Conservation (phyloP, 2,113 vertebrate species). For the Arizona elegans region DNA sequence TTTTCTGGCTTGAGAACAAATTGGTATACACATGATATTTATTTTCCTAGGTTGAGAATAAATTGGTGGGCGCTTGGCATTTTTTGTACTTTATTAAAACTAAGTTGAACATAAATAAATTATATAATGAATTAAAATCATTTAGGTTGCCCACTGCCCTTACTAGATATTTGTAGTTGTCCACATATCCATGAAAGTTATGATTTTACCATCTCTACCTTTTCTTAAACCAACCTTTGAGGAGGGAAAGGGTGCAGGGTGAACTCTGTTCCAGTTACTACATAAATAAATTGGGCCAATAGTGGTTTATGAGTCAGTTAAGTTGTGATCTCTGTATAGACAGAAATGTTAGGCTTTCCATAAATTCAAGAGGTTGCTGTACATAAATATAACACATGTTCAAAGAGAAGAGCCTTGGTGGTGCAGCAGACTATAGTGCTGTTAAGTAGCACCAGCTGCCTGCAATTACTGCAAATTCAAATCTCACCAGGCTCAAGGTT, state of each 20-base stretch:
- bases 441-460: too few species aligned
- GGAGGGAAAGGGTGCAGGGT: background rate
- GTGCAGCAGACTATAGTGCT: too few species aligned
- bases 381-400: background rate
- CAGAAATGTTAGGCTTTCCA: background rate
- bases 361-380: background rate
- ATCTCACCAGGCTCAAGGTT: too few species aligned
- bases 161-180: background rate
- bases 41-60: background rate
- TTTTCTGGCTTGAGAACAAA: constrained; percentile 30
- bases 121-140: background rate
- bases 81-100: constrained; percentile 13
- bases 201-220: background rate
- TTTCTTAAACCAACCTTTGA: background rate
- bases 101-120: background rate
- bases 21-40: constrained; percentile 23
- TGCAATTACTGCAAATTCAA: too few species aligned
- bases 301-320: background rate
- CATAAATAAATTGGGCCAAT: background rate
- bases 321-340: background rate
- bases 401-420: background rate
- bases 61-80: constrained; percentile 13
- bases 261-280: background rate
- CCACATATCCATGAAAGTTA: background rate
- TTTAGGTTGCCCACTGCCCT: background rate